Percentiles rank a stretch among this genome's conserved stretches.
Conservation (phyloP, 1,140 invertebrate species). For the Bursaphelenchus mucronatus region DNA sequence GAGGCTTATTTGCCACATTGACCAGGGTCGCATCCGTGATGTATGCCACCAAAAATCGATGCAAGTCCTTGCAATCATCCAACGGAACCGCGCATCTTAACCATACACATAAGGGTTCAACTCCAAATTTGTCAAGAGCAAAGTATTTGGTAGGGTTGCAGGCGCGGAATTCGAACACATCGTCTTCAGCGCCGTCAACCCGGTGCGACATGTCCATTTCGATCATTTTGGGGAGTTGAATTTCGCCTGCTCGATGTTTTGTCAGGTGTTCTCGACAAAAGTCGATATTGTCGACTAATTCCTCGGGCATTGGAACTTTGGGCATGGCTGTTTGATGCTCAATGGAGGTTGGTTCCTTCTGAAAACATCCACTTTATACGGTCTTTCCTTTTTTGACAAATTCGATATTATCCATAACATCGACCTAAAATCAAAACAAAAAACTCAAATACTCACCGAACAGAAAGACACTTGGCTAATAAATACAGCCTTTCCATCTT, state of each 20-base stretch:
- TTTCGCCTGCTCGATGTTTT: conserved; percentile 12
- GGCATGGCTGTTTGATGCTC: conserved; percentile 53
- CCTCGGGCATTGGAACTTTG: conserved; percentile 43
- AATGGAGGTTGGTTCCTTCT: conserved; percentile 34
- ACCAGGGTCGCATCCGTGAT: conserved; percentile 20
- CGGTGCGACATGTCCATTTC: neutral
- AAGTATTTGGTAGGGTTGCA: conserved; percentile 1
- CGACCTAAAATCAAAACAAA: neutral
- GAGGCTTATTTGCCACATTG: conserved; percentile 27
- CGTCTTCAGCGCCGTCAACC: neutral
- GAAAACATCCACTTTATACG: conserved; percentile 13
- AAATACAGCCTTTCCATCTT: conserved; percentile 51
- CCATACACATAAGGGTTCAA: conserved; percentile 6
- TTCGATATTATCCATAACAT: neutral
- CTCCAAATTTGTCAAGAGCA: neutral
- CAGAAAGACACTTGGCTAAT: conserved; percentile 55
- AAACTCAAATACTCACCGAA: conserved; percentile 27
- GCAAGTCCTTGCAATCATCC: conserved; percentile 32
- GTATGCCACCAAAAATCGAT: conserved; percentile 37
- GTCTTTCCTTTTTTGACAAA: conserved; percentile 11
- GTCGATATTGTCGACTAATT: conserved; percentile 18
- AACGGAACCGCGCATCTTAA: conserved; percentile 13
- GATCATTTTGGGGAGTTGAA: neutral
- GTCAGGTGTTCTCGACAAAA: conserved; percentile 17
- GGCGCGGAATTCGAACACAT: conserved; percentile 11